Percentiles rank a stretch among this genome's conserved stretches.
These are phyloP conservation scores for Australoheros scitulus DNA, from an alignment of 2,113 vertebrate genomes.

Conservation along the genomic window DNA sequence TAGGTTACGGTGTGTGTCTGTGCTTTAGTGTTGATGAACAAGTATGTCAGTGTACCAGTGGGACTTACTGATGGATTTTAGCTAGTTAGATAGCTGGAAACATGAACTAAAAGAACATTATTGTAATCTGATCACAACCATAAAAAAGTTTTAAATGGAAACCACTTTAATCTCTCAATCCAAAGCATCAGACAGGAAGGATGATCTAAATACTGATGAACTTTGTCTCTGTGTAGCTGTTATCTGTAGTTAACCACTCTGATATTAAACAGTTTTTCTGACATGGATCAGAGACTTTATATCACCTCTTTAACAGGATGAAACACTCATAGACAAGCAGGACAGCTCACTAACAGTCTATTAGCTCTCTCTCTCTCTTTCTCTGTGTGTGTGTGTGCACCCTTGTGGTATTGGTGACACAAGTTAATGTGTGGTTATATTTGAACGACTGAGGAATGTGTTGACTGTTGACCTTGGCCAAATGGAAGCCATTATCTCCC, in stretches of 20 bases:
- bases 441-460: conserved; percentile 79
- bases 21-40: no score
- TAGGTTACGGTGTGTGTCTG: no score
- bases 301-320: not conserved
- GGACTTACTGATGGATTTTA: no score
- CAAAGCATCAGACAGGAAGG: not conserved
- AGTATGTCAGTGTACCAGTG: no score
- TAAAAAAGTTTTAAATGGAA: not conserved
- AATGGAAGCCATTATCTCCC: conserved; percentile 77
- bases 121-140: not conserved
- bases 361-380: not conserved
- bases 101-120: not conserved
- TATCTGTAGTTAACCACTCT: not conserved
- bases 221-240: not conserved
- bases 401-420: conserved; percentile 40
- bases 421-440: conserved; percentile 77
- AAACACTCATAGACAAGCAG: not conserved
- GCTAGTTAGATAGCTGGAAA: no score
- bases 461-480: conserved; percentile 80
- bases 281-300: not conserved
- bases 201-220: not conserved
- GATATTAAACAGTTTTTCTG: not conserved
- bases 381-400: conserved; percentile 29
- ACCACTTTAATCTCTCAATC: not conserved
- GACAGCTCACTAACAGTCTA: conserved; percentile 8